These are phyloP conservation scores for Pocillopora meandrina DNA, from an alignment of 92 coral and sea anemone genomes.

Conservation along the genomic window DNA sequence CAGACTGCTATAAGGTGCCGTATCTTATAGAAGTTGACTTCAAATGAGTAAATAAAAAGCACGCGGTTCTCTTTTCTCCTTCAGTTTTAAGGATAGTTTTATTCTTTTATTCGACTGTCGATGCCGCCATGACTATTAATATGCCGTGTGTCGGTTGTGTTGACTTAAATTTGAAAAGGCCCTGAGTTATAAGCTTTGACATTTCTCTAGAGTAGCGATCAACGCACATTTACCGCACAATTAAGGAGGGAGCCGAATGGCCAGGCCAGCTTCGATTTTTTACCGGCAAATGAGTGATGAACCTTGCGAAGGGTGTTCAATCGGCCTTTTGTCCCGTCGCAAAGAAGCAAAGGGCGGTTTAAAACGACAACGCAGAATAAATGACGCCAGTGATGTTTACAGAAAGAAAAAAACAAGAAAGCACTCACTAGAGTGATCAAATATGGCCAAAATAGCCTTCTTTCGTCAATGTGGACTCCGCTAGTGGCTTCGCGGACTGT, in stretches of 20 bases:
- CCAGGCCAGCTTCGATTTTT: background rate
- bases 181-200: conserved; percentile 54
- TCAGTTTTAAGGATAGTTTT: conserved; percentile 43
- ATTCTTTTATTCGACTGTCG: conserved; percentile 56
- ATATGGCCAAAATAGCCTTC: conserved; percentile 5
- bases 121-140: conserved; percentile 55
- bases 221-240: conserved; percentile 44
- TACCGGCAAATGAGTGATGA: conserved; percentile 18
- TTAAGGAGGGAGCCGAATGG: conserved; percentile 22
- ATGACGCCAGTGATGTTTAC: conserved; percentile 38
- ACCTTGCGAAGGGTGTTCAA: conserved; percentile 9
- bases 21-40: conserved; percentile 23
- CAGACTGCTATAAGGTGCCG: conserved; percentile 21
- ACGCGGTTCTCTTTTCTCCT: conserved; percentile 49
- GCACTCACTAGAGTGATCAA: conserved; percentile 14
- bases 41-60: conserved; percentile 49
- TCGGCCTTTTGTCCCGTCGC: conserved; percentile 1
- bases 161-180: conserved; percentile 56
- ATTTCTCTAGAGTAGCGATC: conserved; percentile 42
- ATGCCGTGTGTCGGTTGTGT: conserved; percentile 54
- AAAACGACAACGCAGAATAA: conserved; percentile 3
- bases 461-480: background rate
- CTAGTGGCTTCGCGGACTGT: background rate
- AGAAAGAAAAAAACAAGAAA: conserved; percentile 17
- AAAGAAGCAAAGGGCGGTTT: conserved; percentile 7